These are phyloP conservation scores for Centropyge bicolor DNA, from an alignment of 2,797 vertebrate species.

Conservation along the genomic window DNA sequence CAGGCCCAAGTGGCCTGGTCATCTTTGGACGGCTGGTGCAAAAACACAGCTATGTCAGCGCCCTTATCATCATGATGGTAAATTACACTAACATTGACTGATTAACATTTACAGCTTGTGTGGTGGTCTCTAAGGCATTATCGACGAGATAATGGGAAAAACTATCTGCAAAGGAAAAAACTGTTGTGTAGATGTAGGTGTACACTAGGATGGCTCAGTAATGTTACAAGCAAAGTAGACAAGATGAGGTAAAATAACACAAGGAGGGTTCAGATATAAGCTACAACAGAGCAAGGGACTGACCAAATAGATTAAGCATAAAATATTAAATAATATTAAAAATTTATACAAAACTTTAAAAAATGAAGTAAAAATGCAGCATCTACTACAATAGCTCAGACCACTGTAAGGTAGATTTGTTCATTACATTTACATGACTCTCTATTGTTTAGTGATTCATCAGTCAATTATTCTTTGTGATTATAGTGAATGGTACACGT, in stretches of 20 bases:
- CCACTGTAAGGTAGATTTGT: not conserved
- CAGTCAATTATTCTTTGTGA: not conserved
- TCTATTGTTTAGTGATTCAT: not conserved
- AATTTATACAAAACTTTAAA: not conserved
- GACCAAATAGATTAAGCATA: not conserved
- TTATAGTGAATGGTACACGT: not conserved
- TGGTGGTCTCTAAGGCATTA: not conserved
- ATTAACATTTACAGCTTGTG: not conserved
- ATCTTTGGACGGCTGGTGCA: slow-evolving; percentile 82
- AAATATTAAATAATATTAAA: not conserved
- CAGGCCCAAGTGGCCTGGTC: slow-evolving; percentile 75
- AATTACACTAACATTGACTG: not conserved
- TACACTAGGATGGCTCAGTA: not conserved
- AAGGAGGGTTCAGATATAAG: not conserved
- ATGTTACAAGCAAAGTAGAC: not conserved
- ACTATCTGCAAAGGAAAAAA: not conserved
- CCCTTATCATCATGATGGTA: slow-evolving; percentile 90
- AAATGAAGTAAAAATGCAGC: not conserved
- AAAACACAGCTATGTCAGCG: slow-evolving; percentile 88
- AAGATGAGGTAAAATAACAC: not conserved
- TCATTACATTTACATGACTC: not conserved
- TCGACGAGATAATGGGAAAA: not conserved
- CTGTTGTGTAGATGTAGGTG: not conserved
- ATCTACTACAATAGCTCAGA: not conserved
- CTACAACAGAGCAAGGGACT: not conserved